Evolutionary conservation across 2,888 invertebrate genomes (phyloP), one percentile per base, ranked within the genome.

Genomic region (Ophion costatus): DNA sequence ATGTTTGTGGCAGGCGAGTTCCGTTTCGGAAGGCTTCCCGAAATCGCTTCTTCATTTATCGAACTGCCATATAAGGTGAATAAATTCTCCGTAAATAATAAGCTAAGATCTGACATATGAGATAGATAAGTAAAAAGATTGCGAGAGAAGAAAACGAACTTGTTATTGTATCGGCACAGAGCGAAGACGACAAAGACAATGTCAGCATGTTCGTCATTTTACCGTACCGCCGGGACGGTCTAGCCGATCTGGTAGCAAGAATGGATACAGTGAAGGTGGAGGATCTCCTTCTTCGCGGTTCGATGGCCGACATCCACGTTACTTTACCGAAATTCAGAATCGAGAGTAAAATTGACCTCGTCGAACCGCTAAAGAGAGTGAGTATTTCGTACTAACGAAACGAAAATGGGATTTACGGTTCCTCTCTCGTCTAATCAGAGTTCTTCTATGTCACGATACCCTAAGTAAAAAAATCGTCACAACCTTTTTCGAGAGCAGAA

Each of bases 281-380:
- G 0, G 14, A 45, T 3, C 11, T 45, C 3, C 1, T 45, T 45
- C 11, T 14, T 14, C 3, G 14, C 14, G 45, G 45, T 11, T 1
- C 0, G 0, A 10, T 45, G 45, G 14, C 2, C 14, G 14, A 45
- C 0, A 96, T 98, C 0, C 94, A 95, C 51, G 95, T 98, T 0
- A 94, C 95, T 22, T 92, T 98, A 67, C 98, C 98, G 0, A 97
- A 96, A 92, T 98, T 98, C 93, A 97, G 96, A 92, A 95, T 98
- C 69, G 97, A 98, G 93, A 95, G 95, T 10, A 95, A 95, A 84
- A 20, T 83, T 97, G 90, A 93, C 95, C 67, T 95, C 96, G 0
- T 95, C 1, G 61, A 29, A 45, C 63, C 74, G 0, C 24, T 74
- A 5, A 7, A 14, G 59, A 38, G 95, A 56, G 95, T 96, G 17